Evolutionary conservation across 2,113 vertebrate genomes (phyloP), one percentile per base, ranked within the genome.

Genomic region (Apistogramma diplotaenia): DNA sequence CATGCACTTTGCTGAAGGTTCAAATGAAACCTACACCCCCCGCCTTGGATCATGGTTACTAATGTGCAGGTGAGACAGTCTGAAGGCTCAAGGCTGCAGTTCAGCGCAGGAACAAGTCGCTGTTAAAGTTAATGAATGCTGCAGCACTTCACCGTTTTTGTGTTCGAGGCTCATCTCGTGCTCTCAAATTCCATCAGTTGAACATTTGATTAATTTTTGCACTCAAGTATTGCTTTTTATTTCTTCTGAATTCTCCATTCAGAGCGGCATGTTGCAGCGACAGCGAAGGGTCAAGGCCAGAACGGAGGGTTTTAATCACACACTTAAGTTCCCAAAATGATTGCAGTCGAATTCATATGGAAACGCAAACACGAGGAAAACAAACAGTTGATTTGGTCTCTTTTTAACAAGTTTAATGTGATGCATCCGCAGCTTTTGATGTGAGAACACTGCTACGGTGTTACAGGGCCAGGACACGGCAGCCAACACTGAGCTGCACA

Each of bases 21-120:
- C 6, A 29, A 85, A 49, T 35, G 9, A 65, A 78, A 58, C 19
- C 57, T 21, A 33, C 56, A 74, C 43, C 1, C 6, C 23, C 25
- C 25, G 16, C 62, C 43, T n/a, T n/a, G 23, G 25, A 62, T 57
- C 53, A 54, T 35, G 11, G 37, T 58, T 21, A 23, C 4, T 12
- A 62, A 77, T 60, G 19, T 27, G 40, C 35, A 62, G 58, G 25
- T 55, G 57, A 84, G 56, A 31, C 25, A 74, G 53, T 35, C 75
- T 82, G 59, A 58, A n/a, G 84, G 81, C 81, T 84, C 85, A 91
- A 91, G 86, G 87, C 85, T 82, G 58, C 67, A 23, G 19, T 78
- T 40, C 78, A 87, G 55, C 8, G 73, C 2, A 2, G 18, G 25
- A 37, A 37, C 6, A 33, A 46, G 4, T 74, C 0, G 0, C 56